Evolutionary conservation across 2,113 vertebrate species (phyloP).

Genomic region (Cairina moschata): DNA sequence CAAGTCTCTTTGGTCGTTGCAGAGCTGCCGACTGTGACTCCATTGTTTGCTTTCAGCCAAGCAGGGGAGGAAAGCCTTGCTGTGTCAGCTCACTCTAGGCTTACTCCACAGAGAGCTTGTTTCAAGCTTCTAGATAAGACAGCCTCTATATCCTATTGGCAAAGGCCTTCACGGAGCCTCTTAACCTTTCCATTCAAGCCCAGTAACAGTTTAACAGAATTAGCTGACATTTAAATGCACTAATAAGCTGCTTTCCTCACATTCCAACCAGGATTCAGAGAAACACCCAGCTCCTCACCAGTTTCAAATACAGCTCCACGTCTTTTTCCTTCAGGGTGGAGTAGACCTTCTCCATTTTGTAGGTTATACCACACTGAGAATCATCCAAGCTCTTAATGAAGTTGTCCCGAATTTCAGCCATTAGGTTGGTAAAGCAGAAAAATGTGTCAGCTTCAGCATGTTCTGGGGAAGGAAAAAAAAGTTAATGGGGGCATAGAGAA

Average conservation of each 20-base stretch:
- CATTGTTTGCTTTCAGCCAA: not conserved
- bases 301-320: conserved; percentile 89
- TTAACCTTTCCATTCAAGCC: not conserved
- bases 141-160: not conserved
- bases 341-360: conserved; percentile 98
- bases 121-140: not conserved
- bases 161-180: not conserved
- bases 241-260: not conserved
- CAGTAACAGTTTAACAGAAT: not conserved
- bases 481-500: not conserved
- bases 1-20: not conserved
- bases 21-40: too few species aligned
- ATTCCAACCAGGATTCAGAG: not conserved
- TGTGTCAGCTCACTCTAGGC: not conserved
- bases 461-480: conserved; percentile 71
- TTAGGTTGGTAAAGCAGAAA: conserved; percentile 98
- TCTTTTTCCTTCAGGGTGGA: conserved; percentile 94
- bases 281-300: conserved; percentile 79
- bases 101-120: not conserved
- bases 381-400: conserved; percentile 99
- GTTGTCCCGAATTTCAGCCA: conserved; percentile 98
- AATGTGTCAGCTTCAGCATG: conserved; percentile 97
- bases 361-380: conserved; percentile 96
- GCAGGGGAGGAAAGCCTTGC: conserved; percentile 14
- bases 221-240: not conserved